Base-by-base conservation (phyloP, 1,140 invertebrate species). In the Camponotus vicinus region DNA sequence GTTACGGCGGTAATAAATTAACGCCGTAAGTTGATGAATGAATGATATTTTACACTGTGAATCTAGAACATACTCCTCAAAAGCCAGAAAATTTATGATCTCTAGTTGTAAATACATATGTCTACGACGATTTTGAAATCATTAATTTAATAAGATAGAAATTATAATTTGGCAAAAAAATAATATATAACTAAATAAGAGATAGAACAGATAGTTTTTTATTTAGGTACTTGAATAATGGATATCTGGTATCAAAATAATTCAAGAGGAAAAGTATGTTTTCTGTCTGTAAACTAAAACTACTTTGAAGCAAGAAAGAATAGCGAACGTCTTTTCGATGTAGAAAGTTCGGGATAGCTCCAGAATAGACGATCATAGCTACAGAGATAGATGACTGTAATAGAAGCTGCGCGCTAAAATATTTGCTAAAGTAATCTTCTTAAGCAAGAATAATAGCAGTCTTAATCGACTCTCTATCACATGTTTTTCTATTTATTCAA, bases 1-100 rank as follows among this genome's bases (percentile, higher is more conserved):
- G 15, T 52, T 52, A 52, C 55, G 21, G 40, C 40, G 2, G 69
- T 83, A 83, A 83, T 83, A 83, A 83, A 83, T 83, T 73, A 73
- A 42, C 37, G 66, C 13, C 27, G 21, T 11, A 11, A 83, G 55
- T 61, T 75, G 79, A 83, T 70, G 55, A 73, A 75, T 83, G 57
- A 63, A 49, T 73, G 55, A 83, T 73, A 63, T 57, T 75, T 75
- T 37, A 61, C 15, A 55, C 69, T 1, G 27, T 2, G 15, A 42
- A 27, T 71, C 67, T 71, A 15, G 7, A n/a, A 73, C 5, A 32
- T 15, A 27, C 61, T 37, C 15, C 40, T 63, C 63, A 42, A 27
- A 4, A 18, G 27, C 7, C 32, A 11, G 18, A 6, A 13, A 13
- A 8, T 21, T 3, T 49, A 21, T 7, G 9, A 27, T 57, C 32